Evolutionary conservation across 2,113 vertebrate genomes (phyloP).

Genomic region (Camelus dromedarius): DNA sequence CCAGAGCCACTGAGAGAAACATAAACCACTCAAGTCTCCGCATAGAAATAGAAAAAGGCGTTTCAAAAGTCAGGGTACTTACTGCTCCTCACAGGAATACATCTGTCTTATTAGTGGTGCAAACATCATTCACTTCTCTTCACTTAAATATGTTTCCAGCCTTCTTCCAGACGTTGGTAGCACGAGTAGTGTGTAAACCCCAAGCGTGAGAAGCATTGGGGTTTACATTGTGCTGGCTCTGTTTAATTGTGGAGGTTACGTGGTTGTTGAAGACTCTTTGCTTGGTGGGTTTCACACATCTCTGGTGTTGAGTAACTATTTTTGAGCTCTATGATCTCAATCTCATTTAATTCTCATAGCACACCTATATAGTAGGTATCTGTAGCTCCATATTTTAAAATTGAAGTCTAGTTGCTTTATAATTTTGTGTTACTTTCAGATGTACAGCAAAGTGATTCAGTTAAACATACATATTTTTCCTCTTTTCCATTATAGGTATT

Average conservation of each 20-base stretch:
- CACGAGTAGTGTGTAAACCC: background rate
- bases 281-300: background rate
- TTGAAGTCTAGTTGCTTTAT: background rate
- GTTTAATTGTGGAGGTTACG: background rate
- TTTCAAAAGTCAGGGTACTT: background rate
- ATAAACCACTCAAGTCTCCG: background rate
- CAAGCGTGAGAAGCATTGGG: background rate
- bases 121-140: background rate
- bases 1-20: background rate
- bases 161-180: slow-evolving; percentile 4
- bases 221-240: background rate
- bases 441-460: background rate
- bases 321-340: background rate
- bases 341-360: background rate
- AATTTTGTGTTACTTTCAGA: background rate
- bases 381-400: background rate
- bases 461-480: background rate
- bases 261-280: background rate
- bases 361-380: background rate
- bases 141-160: background rate
- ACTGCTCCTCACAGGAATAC: background rate
- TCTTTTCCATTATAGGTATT: background rate
- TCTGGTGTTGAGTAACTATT: background rate
- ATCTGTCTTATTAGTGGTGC: background rate
- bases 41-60: background rate